These are phyloP conservation scores for Cistogaster globosa DNA, from an alignment of 2,888 invertebrate genomes.

Conservation along the genomic window DNA sequence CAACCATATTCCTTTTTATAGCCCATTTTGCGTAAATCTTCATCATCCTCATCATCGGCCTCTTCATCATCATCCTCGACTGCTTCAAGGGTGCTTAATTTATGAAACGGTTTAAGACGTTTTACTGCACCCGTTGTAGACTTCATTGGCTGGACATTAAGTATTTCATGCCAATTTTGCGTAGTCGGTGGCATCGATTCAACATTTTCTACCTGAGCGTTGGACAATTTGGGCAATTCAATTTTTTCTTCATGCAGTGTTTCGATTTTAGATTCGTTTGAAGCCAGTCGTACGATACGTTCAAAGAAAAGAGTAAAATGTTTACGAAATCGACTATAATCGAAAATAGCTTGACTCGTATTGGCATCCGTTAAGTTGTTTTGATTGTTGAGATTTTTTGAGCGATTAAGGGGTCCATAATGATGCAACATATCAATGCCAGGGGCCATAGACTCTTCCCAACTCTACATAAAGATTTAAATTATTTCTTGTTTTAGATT, in stretches of 20 bases:
- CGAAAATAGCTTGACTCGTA: slow-evolving; percentile 76
- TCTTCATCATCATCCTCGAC: slow-evolving; percentile 80
- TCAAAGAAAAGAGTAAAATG: slow-evolving; percentile 81
- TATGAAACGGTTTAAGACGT: slow-evolving; percentile 64
- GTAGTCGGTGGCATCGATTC: neutral
- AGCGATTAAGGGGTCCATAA: slow-evolving; percentile 80
- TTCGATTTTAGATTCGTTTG: slow-evolving; percentile 58
- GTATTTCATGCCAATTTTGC: slow-evolving; percentile 63
- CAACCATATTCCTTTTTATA: slow-evolving; percentile 78
- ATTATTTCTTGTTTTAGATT: neutral
- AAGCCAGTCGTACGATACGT: slow-evolving; percentile 79
- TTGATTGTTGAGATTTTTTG: slow-evolving; percentile 74
- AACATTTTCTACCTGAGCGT: slow-evolving; percentile 41
- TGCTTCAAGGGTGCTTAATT: slow-evolving; percentile 76
- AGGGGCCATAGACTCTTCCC: slow-evolving; percentile 82
- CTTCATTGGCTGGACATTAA: slow-evolving; percentile 66
- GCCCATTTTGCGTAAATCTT: slow-evolving; percentile 78
- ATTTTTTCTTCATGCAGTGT: slow-evolving; percentile 22
- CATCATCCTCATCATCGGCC: slow-evolving; percentile 78
- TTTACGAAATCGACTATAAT: slow-evolving; percentile 80
- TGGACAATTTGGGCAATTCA: slow-evolving; percentile 49
- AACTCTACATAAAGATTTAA: slow-evolving; percentile 75
- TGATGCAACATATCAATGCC: slow-evolving; percentile 82
- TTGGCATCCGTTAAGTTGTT: slow-evolving; percentile 74
- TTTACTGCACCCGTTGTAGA: slow-evolving; percentile 51